These are phyloP conservation scores for Drosophila longiperda DNA, from an alignment of 2,888 invertebrate genomes.

Conservation along the genomic window DNA sequence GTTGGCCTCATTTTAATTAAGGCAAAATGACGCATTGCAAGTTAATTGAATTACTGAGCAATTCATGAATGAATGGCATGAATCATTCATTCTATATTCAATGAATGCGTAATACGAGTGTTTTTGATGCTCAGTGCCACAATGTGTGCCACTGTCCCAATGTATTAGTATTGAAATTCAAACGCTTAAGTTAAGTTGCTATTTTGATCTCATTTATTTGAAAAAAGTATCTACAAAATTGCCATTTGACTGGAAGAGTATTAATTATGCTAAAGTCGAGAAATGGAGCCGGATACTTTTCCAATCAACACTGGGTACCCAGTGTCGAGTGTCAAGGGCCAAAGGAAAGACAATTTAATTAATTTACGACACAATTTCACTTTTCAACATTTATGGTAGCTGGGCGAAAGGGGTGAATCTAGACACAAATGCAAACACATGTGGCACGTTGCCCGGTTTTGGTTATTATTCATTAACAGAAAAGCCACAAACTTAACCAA, in stretches of 20 bases:
- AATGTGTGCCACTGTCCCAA: not conserved
- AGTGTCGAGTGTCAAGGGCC: conserved; percentile 22
- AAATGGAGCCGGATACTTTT: conserved; percentile 38
- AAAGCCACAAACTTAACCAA: conserved; percentile 67
- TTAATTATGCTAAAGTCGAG: conserved; percentile 31
- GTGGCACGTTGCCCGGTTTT: conserved; percentile 43
- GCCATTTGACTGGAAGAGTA: not conserved
- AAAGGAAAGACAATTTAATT: conserved; percentile 69
- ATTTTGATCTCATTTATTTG: not conserved
- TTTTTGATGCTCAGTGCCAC: not conserved
- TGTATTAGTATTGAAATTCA: not conserved
- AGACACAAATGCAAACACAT: conserved; percentile 34
- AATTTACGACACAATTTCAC: conserved; percentile 67
- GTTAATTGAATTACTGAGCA: conserved; percentile 58
- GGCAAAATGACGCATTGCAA: conserved; percentile 47
- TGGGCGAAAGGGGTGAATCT: conserved; percentile 27
- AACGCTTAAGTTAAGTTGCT: not conserved
- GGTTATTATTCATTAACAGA: conserved; percentile 75
- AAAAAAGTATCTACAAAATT: not conserved
- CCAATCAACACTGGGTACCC: conserved; percentile 42
- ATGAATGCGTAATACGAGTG: conserved; percentile 1
- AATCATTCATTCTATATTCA: conserved; percentile 30
- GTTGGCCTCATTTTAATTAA: conserved; percentile 41
- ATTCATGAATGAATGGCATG: conserved; percentile 40
- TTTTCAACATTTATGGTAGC: conserved; percentile 52